These are phyloP conservation scores for Hylyphantes graminicola DNA, from an alignment of 1,140 invertebrate genomes.

Conservation along the genomic window DNA sequence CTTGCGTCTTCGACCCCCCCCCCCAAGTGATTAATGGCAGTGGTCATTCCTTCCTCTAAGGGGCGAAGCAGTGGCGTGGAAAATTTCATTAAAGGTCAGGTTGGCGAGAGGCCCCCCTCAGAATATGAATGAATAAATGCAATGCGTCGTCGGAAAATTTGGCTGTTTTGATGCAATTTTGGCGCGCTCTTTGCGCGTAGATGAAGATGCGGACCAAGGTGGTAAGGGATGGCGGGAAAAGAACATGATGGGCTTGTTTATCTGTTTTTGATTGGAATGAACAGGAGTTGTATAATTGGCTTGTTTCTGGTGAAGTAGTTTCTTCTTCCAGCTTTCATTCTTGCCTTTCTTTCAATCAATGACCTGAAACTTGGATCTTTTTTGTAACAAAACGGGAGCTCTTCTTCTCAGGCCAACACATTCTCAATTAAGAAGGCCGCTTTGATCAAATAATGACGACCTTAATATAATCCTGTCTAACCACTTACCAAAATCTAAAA, in stretches of 20 bases:
- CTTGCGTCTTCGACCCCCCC: constrained; percentile 3
- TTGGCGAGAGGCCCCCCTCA: background rate
- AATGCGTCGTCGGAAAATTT: constrained; percentile 43
- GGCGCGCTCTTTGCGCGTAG: constrained; percentile 24
- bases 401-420: no score
- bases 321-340: no score
- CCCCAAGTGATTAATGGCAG: constrained; percentile 44
- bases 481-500: no score
- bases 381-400: no score
- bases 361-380: no score
- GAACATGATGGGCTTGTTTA: background rate
- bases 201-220: constrained; percentile 5
- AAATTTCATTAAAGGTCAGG: constrained; percentile 51
- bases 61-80: constrained; percentile 18
- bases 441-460: no score
- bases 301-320: no score
- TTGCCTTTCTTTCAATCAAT: no score
- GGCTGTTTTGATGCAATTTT: constrained; percentile 52
- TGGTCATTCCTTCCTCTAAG: constrained; percentile 46
- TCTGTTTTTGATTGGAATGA: no score
- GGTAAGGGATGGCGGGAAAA: background rate
- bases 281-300: no score
- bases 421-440: no score
- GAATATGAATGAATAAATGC: constrained; percentile 41
- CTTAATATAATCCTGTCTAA: no score